phyloP scores from a whole-genome alignment of 2,888 invertebrate species.

The Sinentomon sp. region DNA sequence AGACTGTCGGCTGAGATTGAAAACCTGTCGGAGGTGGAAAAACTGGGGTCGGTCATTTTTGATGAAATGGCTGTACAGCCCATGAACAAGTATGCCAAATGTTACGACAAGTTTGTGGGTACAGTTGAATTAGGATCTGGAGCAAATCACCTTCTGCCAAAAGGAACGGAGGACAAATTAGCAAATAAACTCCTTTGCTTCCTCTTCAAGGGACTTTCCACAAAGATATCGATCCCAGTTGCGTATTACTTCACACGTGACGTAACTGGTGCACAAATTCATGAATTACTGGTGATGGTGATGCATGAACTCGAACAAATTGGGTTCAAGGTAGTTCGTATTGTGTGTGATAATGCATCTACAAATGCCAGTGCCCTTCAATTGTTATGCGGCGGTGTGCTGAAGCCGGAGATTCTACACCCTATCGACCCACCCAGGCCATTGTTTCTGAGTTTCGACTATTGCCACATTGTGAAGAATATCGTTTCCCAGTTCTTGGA shows the following conservation, averaged over 20 bases:
- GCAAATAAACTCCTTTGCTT: conserved; percentile 9
- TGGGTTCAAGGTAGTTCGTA: conserved; percentile 9
- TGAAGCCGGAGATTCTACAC: conserved; percentile 4
- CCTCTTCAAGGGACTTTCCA: conserved; percentile 8
- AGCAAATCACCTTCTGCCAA: too few species aligned
- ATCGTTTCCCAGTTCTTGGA: conserved; percentile 9
- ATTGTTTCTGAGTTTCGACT: conserved; percentile 9
- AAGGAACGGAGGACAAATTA: too few species aligned
- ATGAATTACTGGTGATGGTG: conserved; percentile 4
- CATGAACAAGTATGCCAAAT: conserved; percentile 1
- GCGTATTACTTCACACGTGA: conserved; percentile 8
- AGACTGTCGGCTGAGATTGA: background rate
- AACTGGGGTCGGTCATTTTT: background rate
- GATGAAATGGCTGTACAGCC: conserved; percentile 7
- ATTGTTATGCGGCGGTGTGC: conserved; percentile 5
- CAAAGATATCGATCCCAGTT: conserved; percentile 7
- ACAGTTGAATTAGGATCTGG: too few species aligned
- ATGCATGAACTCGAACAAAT: conserved; percentile 8
- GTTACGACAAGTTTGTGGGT: conserved; percentile 7
- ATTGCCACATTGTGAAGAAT: conserved; percentile 11
- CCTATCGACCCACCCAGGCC: conserved; percentile 2
- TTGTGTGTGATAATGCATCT: conserved; percentile 9
- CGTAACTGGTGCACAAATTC: conserved; percentile 5
- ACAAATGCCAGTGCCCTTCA: conserved; percentile 8
- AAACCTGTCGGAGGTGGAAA: background rate